phyloP scores from a whole-genome alignment of 64 coral and sea anemone species.

The Hydrozoanthus tunicans region DNA sequence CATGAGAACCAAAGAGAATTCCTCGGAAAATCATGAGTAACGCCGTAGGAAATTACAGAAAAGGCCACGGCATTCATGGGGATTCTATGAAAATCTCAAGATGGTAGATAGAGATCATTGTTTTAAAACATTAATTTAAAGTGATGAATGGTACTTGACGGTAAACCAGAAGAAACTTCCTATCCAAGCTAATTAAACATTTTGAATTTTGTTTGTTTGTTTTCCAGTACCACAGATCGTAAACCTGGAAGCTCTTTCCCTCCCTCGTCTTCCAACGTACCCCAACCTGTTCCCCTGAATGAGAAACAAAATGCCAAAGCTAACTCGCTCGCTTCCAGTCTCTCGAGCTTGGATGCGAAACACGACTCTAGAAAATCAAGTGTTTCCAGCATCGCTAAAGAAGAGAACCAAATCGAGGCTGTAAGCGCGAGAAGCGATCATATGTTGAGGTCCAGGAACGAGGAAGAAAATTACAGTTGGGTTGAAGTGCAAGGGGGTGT shows the following conservation, averaged over 20 bases:
- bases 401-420: constrained; percentile 12
- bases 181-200: no score
- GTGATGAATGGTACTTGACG: no score
- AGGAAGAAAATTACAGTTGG: constrained; percentile 72
- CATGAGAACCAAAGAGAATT: no score
- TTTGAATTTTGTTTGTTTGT: no score
- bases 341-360: neutral
- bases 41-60: no score
- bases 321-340: constrained; percentile 11
- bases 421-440: neutral
- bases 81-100: no score
- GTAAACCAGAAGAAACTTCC: no score
- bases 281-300: neutral
- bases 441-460: neutral
- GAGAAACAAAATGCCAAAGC: constrained; percentile 2
- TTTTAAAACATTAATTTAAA: no score
- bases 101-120: no score
- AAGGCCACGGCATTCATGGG: no score
- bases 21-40: no score
- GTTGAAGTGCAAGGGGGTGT: constrained; percentile 68
- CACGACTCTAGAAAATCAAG: constrained; percentile 38
- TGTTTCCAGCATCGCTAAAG: constrained; percentile 15
- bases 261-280: neutral
- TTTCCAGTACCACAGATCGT: neutral
- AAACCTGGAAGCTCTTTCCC: neutral